phyloP scores from a whole-genome alignment of 2,797 vertebrate genomes.

The Bradypodion ventrale region DNA sequence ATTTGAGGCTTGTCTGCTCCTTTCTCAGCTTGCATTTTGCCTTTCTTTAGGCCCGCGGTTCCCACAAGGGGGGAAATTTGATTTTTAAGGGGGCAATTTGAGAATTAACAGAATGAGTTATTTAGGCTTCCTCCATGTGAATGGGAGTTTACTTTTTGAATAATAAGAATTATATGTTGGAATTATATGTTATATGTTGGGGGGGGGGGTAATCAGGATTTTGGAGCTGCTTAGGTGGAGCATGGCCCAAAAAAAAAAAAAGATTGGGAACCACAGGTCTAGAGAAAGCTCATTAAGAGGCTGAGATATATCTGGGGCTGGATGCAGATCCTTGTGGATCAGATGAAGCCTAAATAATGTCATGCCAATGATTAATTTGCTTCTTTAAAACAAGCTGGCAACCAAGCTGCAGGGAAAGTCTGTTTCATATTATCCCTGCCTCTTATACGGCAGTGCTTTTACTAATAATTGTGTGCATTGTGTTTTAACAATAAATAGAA shows the following conservation, averaged over 20 bases:
- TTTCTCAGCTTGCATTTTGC: not conserved
- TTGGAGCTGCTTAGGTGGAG: too few species aligned
- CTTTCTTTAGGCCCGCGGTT: not conserved
- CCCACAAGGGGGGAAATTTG: too few species aligned
- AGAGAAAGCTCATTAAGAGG: not conserved
- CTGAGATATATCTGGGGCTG: not conserved
- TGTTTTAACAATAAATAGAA: constrained; percentile 34
- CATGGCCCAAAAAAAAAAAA: too few species aligned
- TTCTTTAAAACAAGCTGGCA: constrained; percentile 58
- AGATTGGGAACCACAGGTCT: too few species aligned
- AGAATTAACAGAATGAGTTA: too few species aligned
- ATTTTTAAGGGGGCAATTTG: too few species aligned
- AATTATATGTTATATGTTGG: too few species aligned
- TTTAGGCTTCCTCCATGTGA: too few species aligned
- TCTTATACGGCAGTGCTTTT: constrained; percentile 68
- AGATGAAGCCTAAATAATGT: constrained; percentile 50
- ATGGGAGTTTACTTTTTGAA: too few species aligned
- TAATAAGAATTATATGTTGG: too few species aligned
- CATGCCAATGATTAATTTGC: constrained; percentile 59
- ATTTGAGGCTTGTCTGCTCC: not conserved
- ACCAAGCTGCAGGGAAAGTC: constrained; percentile 53
- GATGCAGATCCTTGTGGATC: constrained; percentile 18
- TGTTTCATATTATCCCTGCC: constrained; percentile 73
- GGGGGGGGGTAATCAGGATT: too few species aligned
- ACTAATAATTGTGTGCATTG: constrained; percentile 30